phyloP scores from a whole-genome alignment of 2,797 vertebrate genomes.

The Onychomys arenicola region DNA sequence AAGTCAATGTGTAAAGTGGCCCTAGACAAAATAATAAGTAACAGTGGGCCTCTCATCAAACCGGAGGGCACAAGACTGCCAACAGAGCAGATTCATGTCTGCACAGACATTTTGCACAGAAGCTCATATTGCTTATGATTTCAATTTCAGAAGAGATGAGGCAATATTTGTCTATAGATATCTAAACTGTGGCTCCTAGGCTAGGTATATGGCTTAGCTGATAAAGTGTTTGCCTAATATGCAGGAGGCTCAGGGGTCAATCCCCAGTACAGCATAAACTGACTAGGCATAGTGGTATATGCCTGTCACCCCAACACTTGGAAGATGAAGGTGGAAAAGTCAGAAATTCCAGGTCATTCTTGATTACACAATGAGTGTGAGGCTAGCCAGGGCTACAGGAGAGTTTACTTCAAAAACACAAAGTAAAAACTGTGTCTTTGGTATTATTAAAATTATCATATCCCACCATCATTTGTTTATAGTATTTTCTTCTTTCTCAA shows the following conservation, averaged over 20 bases:
- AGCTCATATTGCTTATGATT: neutral
- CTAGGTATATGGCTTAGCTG: neutral
- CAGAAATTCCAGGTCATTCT: neutral
- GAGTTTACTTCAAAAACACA: neutral
- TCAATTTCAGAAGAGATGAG: neutral
- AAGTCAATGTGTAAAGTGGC: neutral
- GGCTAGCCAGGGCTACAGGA: neutral
- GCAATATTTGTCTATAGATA: neutral
- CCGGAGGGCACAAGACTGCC: neutral
- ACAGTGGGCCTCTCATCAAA: too few species aligned
- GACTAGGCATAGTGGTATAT: neutral
- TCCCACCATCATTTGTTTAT: neutral
- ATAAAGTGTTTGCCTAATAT: neutral
- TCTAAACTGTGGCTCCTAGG: neutral
- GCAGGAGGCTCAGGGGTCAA: neutral
- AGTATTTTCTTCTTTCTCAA: neutral
- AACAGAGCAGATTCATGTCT: neutral
- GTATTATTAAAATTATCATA: slow-evolving; percentile 26
- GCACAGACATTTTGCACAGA: neutral
- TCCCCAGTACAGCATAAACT: neutral
- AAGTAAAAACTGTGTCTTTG: neutral
- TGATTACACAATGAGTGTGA: neutral
- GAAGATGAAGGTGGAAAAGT: neutral
- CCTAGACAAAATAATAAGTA: neutral
- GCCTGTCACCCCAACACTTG: neutral